Conservation (phyloP, 1,140 invertebrate species). For the Oryctes rhinoceros region DNA sequence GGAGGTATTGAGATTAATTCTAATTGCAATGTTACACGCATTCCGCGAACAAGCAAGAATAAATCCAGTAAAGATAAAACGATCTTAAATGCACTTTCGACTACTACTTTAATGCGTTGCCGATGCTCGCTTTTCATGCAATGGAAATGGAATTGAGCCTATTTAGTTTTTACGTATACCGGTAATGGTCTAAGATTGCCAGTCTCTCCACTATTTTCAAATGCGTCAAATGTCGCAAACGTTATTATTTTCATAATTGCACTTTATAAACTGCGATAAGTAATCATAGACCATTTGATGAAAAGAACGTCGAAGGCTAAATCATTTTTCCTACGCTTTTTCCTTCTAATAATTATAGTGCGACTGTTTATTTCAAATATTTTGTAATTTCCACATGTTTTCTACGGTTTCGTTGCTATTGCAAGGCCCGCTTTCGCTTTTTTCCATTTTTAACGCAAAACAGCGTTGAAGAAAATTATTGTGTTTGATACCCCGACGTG, state of each 20-base stretch:
- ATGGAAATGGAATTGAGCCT: not conserved
- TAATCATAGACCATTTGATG: not conserved
- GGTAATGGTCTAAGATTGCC: not conserved
- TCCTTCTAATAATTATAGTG: not conserved
- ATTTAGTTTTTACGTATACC: constrained; percentile 4
- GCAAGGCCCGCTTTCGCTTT: too few relatives aligned
- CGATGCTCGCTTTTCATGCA: constrained; percentile 1
- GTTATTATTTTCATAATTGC: constrained; percentile 7
- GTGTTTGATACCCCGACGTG: too few relatives aligned
- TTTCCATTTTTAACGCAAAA: too few relatives aligned
- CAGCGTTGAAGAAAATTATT: too few relatives aligned
- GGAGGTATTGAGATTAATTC: not conserved
- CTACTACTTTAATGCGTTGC: not conserved
- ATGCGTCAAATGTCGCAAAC: constrained; percentile 12
- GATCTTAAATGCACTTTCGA: not conserved
- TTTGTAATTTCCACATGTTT: not conserved
- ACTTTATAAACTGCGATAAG: constrained; percentile 18
- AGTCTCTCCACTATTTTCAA: not conserved
- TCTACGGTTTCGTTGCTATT: not conserved
- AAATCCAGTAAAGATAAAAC: constrained; percentile 1
- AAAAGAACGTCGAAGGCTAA: constrained; percentile 3
- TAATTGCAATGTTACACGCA: constrained; percentile 2
- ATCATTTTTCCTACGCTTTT: not conserved
- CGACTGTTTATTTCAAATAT: not conserved
- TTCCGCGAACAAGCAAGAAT: not conserved